Base-by-base conservation (phyloP, 2,888 invertebrate species). In the Pristionchus entomophagus region DNA sequence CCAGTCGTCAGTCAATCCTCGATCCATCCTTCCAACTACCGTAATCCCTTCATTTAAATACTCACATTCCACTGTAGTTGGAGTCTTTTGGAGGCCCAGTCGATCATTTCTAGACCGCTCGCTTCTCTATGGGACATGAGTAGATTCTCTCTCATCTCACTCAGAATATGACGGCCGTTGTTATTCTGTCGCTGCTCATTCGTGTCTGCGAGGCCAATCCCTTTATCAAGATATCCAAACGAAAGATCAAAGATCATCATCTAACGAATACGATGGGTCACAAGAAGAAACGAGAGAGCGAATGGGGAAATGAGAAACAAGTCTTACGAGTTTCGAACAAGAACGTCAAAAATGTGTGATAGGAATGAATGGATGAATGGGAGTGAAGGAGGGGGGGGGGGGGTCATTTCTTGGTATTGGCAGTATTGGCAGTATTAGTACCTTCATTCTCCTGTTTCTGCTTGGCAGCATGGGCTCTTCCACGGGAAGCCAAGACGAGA, bases 401-500 rank as follows among this genome's bases (percentile, higher is more conserved):
- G 12, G 14, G n/a, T 73, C 73, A 73, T n/a, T 73, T 73, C 73
- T 73, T 73, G 41, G 73, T 26, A 26, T 35, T 65, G 45, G 45
- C 14, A n/a, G 56, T 56, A 56, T 56, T 56, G 14, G 56, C 45
- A 45, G 45, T 45, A 65, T 45, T 12, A 35, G 53, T 62, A 45
- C 62, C 59, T 82, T 51, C 73, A 35, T 65, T 51, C 49, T 69
- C 65, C 32, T 84, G 45, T 49, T 77, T 49, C 26, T 45, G 59
- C 56, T 85, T 85, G 3, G 51, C 59, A 29, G 85, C 85, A 56
- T 85, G 85, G 26, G 85, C 85, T 29, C 85, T 8, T 6, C 85
- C 85, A 38, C 56, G 38, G 14, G 85, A 85, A 5, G 85, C 85
- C 12, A 85, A 32, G 4, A 85, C 85, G 6, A 85, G 85, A 73